Percentiles rank a stretch among this genome's conserved stretches.
Conservation (phyloP, 2,888 invertebrate species). For the Plagiodera versicolora region DNA sequence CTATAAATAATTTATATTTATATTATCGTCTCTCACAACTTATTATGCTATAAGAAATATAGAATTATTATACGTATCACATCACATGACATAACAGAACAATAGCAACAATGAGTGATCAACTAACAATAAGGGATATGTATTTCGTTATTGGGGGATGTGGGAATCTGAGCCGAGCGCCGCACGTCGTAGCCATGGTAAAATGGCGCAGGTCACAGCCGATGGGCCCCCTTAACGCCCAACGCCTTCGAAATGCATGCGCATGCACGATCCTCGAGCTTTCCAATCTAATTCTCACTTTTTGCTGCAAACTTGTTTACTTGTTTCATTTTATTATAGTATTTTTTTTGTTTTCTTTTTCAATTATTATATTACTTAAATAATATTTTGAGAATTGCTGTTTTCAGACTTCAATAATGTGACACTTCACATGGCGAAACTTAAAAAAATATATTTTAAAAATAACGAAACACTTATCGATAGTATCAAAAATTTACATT, state of each 20-base stretch:
- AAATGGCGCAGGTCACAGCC: slow-evolving; percentile 56
- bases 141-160: slow-evolving; percentile 54
- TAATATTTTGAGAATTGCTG: slow-evolving; percentile 58
- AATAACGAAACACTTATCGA: slow-evolving; percentile 52
- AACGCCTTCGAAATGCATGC: slow-evolving; percentile 14
- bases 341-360: slow-evolving; percentile 47
- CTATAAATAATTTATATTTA: slow-evolving; percentile 42
- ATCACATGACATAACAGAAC: slow-evolving; percentile 57
- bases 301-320: slow-evolving; percentile 45
- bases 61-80: slow-evolving; percentile 56
- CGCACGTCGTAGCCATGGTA: slow-evolving; percentile 49
- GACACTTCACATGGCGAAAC: slow-evolving; percentile 53
- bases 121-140: slow-evolving; percentile 59
- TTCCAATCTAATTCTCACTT: slow-evolving; percentile 41
- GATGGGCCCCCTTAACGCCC: slow-evolving; percentile 48
- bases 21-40: slow-evolving; percentile 51
- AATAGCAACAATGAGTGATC: slow-evolving; percentile 56
- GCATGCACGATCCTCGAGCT: slow-evolving; percentile 28
- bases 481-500: slow-evolving; percentile 50
- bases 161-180: slow-evolving; percentile 45
- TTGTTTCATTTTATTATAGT: slow-evolving; percentile 41
- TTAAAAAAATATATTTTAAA: slow-evolving; percentile 54
- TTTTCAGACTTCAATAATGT: slow-evolving; percentile 57
- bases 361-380: slow-evolving; percentile 51
- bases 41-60: slow-evolving; percentile 53